Base-by-base conservation (phyloP, 2,797 vertebrate species). In the Neoniphon sammara region DNA sequence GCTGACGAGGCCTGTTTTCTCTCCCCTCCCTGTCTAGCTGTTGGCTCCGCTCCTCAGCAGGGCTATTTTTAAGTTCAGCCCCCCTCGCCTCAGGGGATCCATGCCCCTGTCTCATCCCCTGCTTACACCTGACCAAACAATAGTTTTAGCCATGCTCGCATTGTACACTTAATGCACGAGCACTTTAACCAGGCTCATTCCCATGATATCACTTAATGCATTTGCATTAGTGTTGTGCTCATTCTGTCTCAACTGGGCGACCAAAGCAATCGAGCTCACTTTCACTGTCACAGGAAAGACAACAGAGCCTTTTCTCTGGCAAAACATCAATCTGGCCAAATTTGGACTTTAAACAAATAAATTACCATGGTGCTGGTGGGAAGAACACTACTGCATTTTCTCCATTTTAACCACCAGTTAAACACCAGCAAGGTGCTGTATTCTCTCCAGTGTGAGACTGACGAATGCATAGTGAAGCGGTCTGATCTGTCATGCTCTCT, bases 41-140 rank as follows among this genome's bases (percentile, higher is more conserved):
- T 81, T 85, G 87, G 80, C 87, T 90, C 85, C 70, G 58, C 75
- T 85, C 79, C 88, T 91, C 85, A 89, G 86, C 88, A 84, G 55
- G 54, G 87, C 87, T 93, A 91, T 92, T 91, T 92, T 90, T 90
- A 91, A 82, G 66, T 87, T 80, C 80, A 88, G 80, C 85, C 81
- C 87, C 84, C 76, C 75, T 78, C 20, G 59, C 81, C 79, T 77
- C 68, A 62, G 71, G 76, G 71, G 78, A 86, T 86, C 77, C 66
- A 80, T 60, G 58, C 53, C 49, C 68, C 27, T 47, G 31, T 70
- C 70, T 80, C 75, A 86, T 87, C 86, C 78, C 75, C 68, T 66
- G 66, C 78, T 86, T 87, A 87, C 59, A 18, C 84, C 66, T 81
- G 66, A 70, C 46, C 66, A 78, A 78, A 78, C 60, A 78, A 68